These are phyloP conservation scores for Pseudochirops corinnae DNA, from an alignment of 2,797 vertebrate species.

Conservation along the genomic window DNA sequence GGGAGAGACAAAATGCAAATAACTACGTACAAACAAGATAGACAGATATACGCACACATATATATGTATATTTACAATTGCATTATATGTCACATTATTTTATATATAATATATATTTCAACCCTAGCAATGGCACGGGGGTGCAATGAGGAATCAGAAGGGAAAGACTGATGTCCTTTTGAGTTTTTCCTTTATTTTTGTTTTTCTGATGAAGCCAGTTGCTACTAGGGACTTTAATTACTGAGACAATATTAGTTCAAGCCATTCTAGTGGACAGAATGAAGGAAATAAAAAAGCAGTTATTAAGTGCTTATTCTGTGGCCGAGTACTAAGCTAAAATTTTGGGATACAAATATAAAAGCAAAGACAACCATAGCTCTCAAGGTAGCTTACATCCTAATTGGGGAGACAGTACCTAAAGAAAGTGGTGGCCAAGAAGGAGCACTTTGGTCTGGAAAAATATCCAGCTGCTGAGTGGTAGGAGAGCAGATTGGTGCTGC, in stretches of 20 bases:
- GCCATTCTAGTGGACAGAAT: not conserved
- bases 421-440: not conserved
- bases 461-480: not conserved
- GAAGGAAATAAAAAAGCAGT: not conserved
- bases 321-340: not conserved
- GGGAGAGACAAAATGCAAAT: not conserved
- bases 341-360: not conserved
- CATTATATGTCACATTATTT: not conserved
- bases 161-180: conserved; percentile 13
- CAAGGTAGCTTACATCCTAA: not conserved
- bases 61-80: not conserved
- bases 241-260: conserved; percentile 2
- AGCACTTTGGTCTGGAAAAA: not conserved
- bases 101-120: not conserved
- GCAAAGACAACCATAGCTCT: not conserved
- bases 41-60: not conserved
- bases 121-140: not conserved
- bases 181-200: conserved; percentile 37
- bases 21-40: not conserved
- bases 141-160: conserved; percentile 24
- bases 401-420: not conserved
- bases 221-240: conserved; percentile 1
- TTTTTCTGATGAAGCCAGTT: conserved; percentile 2
- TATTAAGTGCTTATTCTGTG: not conserved
- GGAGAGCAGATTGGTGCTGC: not conserved